Base-by-base conservation (phyloP, 2,888 invertebrate genomes). In the Lissonota sp. region DNA sequence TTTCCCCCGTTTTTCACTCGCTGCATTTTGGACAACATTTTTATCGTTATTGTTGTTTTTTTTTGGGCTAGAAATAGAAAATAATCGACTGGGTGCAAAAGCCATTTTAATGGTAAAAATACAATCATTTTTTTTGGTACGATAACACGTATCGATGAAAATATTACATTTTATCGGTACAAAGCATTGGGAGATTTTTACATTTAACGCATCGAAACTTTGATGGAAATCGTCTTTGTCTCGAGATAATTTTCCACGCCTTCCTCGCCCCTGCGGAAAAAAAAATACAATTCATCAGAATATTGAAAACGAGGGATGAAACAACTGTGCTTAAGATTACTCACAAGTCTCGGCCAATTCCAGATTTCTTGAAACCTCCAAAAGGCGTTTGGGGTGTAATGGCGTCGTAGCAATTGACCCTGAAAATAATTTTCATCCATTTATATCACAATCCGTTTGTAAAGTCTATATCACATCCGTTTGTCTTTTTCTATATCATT, bases 291-390 rank as follows among this genome's bases (percentile, higher is more conserved):
- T 5, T 39, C 0, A 42, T 6, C n/a, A 8, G 8, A 44, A 63
- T 44, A 49, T 14, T 12, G 8, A 57, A 39, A 4, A 10, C 3
- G 0, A 3, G 6, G 1, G 8, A n/a, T 5, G 16, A 6, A 39
- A 3, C 37, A 7, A 12, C 37, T 16, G 7, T 6, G 14, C 44
- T 40, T 8, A 8, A 49, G 16, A 7, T n/a, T 77, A 87, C 91
- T 89, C 84, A 91, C 91, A 91, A 74, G 93, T 98, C 98, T 81
- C 97, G 95, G 42, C 98, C 98, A 86, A 96, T 95, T 67, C 98
- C 98, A 40, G 97, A 97, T 88, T 96, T 95, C 90, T 97, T 98
- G 93, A 95, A 98, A 55, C 98, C 98, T 71, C 98, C 98, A 91
- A 98, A 98, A 10, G 98, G 98, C 55, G 96, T 96, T 91, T 98